phyloP scores from a whole-genome alignment of 2,113 vertebrate species.

The Cryptomyrus ogoouensis region DNA sequence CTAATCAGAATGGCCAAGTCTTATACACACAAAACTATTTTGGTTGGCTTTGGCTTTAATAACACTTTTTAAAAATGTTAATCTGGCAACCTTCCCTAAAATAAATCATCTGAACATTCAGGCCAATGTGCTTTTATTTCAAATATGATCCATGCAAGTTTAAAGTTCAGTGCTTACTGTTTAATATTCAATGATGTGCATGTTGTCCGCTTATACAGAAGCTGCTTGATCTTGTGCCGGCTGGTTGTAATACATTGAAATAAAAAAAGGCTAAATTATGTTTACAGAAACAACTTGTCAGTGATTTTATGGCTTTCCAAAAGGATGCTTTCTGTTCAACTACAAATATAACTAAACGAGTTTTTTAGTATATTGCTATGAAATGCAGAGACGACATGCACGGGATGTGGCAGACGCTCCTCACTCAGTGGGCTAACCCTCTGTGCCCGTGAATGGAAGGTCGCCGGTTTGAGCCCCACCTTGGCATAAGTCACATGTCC shows the following conservation, averaged over 20 bases:
- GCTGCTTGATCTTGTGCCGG: background rate
- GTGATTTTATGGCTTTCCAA: background rate
- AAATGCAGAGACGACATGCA: background rate
- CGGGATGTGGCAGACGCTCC: background rate
- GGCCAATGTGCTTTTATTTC: background rate
- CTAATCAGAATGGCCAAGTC: background rate
- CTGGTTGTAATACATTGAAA: background rate
- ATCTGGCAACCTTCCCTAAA: background rate
- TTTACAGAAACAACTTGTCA: background rate
- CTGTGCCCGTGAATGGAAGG: background rate
- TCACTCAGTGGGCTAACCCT: background rate
- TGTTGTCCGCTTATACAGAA: background rate
- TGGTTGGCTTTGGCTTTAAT: background rate
- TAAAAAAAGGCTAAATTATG: background rate
- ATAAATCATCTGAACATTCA: background rate
- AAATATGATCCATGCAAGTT: background rate
- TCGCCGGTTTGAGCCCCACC: background rate
- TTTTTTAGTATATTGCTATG: background rate
- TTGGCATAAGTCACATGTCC: background rate
- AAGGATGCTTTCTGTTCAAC: background rate
- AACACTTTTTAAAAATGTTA: background rate
- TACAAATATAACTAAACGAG: background rate
- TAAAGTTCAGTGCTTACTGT: background rate
- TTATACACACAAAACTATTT: background rate
- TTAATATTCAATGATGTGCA: background rate